Evolutionary conservation across 2,797 vertebrate genomes (phyloP), one percentile per base, ranked within the genome.

Genomic region (Sylvia borin): DNA sequence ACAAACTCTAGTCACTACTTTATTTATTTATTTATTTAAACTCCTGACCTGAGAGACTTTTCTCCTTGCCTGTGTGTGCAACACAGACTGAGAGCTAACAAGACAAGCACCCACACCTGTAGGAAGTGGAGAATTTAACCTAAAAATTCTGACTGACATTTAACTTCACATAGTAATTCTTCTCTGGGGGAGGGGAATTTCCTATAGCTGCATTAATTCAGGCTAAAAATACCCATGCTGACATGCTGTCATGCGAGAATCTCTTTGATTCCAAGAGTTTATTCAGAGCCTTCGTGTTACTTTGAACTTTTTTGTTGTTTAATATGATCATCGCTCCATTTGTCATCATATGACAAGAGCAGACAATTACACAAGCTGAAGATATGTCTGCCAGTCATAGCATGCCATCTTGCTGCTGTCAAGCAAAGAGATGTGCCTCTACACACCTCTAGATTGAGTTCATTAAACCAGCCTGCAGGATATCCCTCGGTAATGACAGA

Each of bases 231-330:
- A 96, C 76, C 82, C 94, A 93, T 50, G 90, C 95, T 95, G 96
- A 96, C 95, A 95, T 76, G 87, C 91, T 96, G 96, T 97, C 94
- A 96, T 91, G 84, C 7, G 83, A 96, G 94, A 90, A 91, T 86
- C 94, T 85, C 95, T 95, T 96, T 95, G 89, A 96, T 94, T 96
- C 82, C 76, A 82, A 40, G 93, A 96, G 94, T 96, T 96, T 96
- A 95, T 94, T 96, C 95, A 96, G 93, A 95, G 75, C 85, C 68
- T 96, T 91, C 67, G 54, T 94, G 91, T 92, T 95, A 88, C 92
- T 94, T 94, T 96, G 96, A 97, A 97, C 92, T 95, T 96, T 96
- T 97, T 95, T 95, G 90, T 96, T 94, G 95, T 97, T 97, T 96
- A 94, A 95, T 95, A 93, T 73, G 91, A 96, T 95, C 89, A 95